Evolutionary conservation across 2,797 vertebrate species (phyloP), one percentile per base, ranked within the genome.

Genomic region (Gallinago solitaria): DNA sequence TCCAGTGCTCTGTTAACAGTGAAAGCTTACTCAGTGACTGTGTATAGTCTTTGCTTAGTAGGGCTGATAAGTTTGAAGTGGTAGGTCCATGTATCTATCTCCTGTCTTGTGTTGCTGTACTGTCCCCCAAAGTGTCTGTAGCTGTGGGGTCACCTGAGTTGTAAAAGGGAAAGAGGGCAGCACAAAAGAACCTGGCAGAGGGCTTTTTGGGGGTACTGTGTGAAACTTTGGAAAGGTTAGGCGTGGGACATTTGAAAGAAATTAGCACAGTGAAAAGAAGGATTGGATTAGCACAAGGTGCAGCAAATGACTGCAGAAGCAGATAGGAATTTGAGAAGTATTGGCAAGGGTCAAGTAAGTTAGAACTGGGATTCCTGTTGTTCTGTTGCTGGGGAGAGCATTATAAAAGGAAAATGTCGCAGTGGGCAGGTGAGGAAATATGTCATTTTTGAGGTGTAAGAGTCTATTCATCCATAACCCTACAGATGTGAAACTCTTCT

Each of bases 401-500:
- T 56, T 77, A 4, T 18, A 20, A 51, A 69, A 70, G 15, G 27
- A 77, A 85, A 51, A 3, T 24, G 14, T 63, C 92, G 51, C 19
- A 47, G 19, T 17, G 28, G 16, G 32, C 30, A 63, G 19, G 28
- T 56, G 39, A 83, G 43, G 50, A 87, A 11, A 19, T 54, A 6
- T 0, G 2, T 39, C 5, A 11, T 47, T 76, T 78, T 37, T 3
- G 32, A 30, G 1, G 5, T 39, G 16, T 45, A 17, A 43, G 9
- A 74, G 73, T 41, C 9, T 54, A 37, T 50, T 73, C 5, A 25
- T 60, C 28, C 19, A 4, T 83, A 79, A 67, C 27, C 23, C 9
- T 54, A 19, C 25, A 65, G 9, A 54, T n/a, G 27, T 41, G n/a
- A 74, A 77, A 41, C n/a, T 14, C 21, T 78, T 63, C 65, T 11